A percentile compares a stretch with the other conserved stretches of the same genome.
These are phyloP conservation scores for Colostygia pectinataria DNA, from an alignment of 2,888 invertebrate species.

Conservation along the genomic window DNA sequence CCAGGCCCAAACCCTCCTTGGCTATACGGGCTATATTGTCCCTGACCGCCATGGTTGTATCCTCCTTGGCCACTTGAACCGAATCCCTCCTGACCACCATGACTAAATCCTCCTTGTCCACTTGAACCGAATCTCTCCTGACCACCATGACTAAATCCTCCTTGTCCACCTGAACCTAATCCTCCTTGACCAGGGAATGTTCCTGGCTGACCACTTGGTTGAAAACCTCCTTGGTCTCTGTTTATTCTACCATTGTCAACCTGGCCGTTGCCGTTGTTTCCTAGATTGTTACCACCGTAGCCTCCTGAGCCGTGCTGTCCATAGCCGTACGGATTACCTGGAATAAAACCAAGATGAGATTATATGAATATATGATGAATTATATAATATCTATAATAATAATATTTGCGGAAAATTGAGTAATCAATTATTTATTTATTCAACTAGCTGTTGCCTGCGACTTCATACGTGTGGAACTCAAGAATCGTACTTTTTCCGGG, in stretches of 20 bases:
- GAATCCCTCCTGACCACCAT: neutral
- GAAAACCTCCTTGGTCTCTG: slow-evolving; percentile 17
- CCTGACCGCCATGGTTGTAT: neutral
- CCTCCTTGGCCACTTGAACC: neutral
- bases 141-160: slow-evolving; percentile 5
- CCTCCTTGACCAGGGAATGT: slow-evolving; percentile 10
- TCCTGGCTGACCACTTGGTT: slow-evolving; percentile 15
- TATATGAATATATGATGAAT: neutral
- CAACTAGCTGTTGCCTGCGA: too few species aligned
- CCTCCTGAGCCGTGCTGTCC: slow-evolving; percentile 15
- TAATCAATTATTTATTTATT: too few species aligned
- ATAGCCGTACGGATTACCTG: slow-evolving; percentile 18
- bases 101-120: neutral
- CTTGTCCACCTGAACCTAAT: slow-evolving; percentile 10
- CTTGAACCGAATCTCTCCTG: slow-evolving; percentile 1
- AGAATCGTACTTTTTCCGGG: too few species aligned
- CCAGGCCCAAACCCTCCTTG: slow-evolving; percentile 1
- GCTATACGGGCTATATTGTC: neutral
- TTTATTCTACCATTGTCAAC: slow-evolving; percentile 6
- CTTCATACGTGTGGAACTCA: too few species aligned
- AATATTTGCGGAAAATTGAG: too few species aligned
- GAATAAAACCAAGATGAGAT: slow-evolving; percentile 1
- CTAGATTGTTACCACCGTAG: slow-evolving; percentile 5
- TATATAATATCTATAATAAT: too few species aligned
- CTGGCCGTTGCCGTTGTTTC: neutral